phyloP scores from a whole-genome alignment of 1,140 invertebrate species.

The Dendroctonus valens region DNA sequence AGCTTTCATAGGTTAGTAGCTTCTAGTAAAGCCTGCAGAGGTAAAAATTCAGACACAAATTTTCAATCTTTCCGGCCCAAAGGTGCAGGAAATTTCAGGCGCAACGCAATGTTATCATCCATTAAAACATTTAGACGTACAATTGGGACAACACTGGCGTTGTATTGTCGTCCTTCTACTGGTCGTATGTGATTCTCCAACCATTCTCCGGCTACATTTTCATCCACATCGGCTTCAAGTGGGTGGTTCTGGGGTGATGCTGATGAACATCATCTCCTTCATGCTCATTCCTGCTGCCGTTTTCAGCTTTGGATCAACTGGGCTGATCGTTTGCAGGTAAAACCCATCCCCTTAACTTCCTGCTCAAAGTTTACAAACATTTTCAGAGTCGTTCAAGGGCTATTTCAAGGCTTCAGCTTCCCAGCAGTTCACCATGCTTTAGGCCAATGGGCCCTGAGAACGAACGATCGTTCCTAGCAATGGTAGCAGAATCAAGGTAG shows the following conservation, averaged over 20 bases:
- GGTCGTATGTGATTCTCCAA: conserved; percentile 15
- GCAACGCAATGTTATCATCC: no score
- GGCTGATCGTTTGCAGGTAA: conserved; percentile 15
- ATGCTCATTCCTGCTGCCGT: conserved; percentile 8
- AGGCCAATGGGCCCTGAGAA: conserved; percentile 1
- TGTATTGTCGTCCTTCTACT: conserved; percentile 12
- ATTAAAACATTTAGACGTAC: no score
- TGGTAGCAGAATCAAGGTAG: conserved; percentile 1
- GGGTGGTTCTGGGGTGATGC: background rate
- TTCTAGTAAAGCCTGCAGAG: no score
- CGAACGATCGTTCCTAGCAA: conserved; percentile 10
- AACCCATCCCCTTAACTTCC: background rate
- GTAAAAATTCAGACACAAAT: no score
- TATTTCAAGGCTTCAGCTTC: conserved; percentile 11
- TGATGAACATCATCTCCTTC: conserved; percentile 14
- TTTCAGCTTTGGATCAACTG: background rate
- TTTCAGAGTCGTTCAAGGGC: conserved; percentile 15
- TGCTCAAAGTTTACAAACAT: background rate
- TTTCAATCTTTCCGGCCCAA: no score
- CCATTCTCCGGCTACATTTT: conserved; percentile 22
- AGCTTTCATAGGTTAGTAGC: no score
- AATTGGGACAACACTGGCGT: conserved; percentile 14
- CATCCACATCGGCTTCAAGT: conserved; percentile 15
- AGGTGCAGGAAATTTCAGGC: no score
- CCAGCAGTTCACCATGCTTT: background rate